These are phyloP conservation scores for Nomada fucata DNA, from an alignment of 2,888 invertebrate genomes.

Conservation along the genomic window DNA sequence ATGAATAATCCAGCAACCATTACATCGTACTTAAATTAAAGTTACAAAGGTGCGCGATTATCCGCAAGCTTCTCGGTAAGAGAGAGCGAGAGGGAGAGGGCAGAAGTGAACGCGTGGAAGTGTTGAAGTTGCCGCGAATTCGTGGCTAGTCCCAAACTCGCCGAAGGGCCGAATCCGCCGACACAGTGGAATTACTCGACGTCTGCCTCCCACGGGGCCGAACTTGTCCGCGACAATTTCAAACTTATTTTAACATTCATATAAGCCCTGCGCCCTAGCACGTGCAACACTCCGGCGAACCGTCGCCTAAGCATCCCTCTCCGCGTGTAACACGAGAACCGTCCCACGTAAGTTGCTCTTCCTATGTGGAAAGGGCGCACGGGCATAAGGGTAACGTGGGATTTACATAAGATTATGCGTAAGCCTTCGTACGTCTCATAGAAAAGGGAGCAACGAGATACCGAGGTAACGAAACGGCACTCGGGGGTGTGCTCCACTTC, in stretches of 20 bases:
- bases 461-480: constrained; percentile 69
- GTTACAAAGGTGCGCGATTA: no score
- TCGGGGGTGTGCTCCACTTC: constrained; percentile 77
- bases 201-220: constrained; percentile 81
- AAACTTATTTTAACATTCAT: constrained; percentile 85
- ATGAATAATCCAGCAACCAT: neutral
- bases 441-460: constrained; percentile 70
- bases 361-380: constrained; percentile 70
- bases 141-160: constrained; percentile 69
- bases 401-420: constrained; percentile 83
- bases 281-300: constrained; percentile 56
- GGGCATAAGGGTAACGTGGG: constrained; percentile 78
- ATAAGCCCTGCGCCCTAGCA: constrained; percentile 80
- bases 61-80: no score
- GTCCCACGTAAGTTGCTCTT: constrained; percentile 63
- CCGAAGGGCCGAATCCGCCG: constrained; percentile 82
- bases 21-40: neutral
- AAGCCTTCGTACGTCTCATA: constrained; percentile 65
- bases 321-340: constrained; percentile 74
- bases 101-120: constrained; percentile 50
- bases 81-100: constrained; percentile 27
- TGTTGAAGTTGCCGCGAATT: constrained; percentile 64
- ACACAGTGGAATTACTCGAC: constrained; percentile 83
- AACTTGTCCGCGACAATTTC: constrained; percentile 84
- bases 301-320: constrained; percentile 72